Evolutionary conservation across 2,888 invertebrate species (phyloP).

Genomic region (Hesperia comma): DNA sequence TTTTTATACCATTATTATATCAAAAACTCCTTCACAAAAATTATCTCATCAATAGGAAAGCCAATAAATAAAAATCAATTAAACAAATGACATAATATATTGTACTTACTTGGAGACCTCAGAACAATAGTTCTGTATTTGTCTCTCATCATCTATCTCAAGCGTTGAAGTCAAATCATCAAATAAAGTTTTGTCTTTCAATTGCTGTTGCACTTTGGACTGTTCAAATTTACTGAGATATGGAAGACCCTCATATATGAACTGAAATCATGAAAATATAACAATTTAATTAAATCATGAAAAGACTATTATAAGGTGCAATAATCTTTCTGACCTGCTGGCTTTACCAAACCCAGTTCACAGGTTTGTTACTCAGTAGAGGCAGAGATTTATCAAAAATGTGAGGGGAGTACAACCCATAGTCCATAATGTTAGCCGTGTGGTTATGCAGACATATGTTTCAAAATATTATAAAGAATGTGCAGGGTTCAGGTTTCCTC

Average conservation of each 20-base stretch:
- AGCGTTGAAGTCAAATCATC: constrained; percentile 52
- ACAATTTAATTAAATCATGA: neutral
- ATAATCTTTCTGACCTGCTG: no score
- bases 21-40: no score
- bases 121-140: constrained; percentile 65
- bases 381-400: neutral
- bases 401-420: no score
- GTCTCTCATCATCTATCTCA: constrained; percentile 61
- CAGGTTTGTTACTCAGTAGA: neutral
- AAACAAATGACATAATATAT: neutral
- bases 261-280: constrained; percentile 71
- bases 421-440: no score
- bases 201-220: constrained; percentile 56
- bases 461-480: no score
- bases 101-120: constrained; percentile 67
- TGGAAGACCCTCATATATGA: constrained; percentile 87
- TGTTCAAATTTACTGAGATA: constrained; percentile 85
- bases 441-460: no score
- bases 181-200: constrained; percentile 60
- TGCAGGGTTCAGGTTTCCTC: no score
- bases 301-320: no score
- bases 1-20: no score
- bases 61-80: no score
- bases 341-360: no score
- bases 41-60: neutral